Conservation (phyloP, 1,140 invertebrate species). For the Euura lappo region DNA sequence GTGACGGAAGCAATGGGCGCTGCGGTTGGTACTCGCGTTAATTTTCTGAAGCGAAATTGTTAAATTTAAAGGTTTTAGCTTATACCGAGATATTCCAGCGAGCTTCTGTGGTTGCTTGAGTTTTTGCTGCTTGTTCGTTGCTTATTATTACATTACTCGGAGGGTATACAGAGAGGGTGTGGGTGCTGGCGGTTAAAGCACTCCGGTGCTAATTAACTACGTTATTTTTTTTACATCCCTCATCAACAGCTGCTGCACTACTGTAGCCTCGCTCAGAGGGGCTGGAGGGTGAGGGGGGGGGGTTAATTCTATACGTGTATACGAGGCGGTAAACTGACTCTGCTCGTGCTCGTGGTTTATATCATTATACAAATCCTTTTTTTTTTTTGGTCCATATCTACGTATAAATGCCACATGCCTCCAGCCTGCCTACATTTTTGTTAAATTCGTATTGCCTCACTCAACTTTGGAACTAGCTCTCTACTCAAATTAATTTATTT, state of each 20-base stretch:
- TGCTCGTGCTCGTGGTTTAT: conserved; percentile 23
- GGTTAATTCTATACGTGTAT: no score
- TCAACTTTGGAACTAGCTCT: background rate
- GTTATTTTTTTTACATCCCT: conserved; percentile 43
- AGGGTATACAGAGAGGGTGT: conserved; percentile 15
- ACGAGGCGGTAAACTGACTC: background rate
- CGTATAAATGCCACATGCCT: background rate
- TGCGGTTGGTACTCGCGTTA: background rate
- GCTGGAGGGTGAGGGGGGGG: background rate
- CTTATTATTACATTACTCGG: conserved; percentile 46
- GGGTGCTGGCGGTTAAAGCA: conserved; percentile 34
- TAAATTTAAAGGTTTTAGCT: background rate
- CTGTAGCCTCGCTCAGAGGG: background rate
- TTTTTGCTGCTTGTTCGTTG: conserved; percentile 47
- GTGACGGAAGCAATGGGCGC: background rate
- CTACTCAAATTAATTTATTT: no score
- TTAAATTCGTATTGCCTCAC: background rate
- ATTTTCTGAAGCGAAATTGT: conserved; percentile 6
- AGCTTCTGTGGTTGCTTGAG: background rate
- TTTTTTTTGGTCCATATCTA: background rate
- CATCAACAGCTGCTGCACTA: background rate
- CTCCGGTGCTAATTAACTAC: conserved; percentile 54
- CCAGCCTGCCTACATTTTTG: background rate
- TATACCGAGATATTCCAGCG: background rate
- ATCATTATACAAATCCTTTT: background rate